A percentile compares a stretch with the other conserved stretches of the same genome.
Evolutionary conservation across 1,140 invertebrate species (phyloP).

Genomic region (Sarcophaga bullata): DNA sequence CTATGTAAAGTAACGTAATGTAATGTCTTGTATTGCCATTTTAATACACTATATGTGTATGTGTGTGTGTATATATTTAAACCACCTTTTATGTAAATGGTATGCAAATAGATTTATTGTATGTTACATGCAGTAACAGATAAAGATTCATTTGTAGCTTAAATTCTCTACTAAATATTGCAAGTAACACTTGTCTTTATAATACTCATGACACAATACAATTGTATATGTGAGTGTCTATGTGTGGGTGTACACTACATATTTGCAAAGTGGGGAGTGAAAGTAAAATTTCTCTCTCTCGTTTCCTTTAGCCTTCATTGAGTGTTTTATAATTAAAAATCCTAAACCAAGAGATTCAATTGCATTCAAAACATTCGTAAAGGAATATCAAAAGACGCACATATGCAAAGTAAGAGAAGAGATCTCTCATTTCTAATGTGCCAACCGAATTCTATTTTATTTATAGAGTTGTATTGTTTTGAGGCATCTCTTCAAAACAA

Average conservation of each 20-base stretch:
- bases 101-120: constrained; percentile 28
- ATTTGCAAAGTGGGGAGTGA: neutral
- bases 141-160: constrained; percentile 39
- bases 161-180: neutral
- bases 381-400: neutral
- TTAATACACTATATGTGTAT: too few relatives aligned
- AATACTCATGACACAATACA: too few relatives aligned
- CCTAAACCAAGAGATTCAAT: neutral
- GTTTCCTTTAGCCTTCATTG: neutral
- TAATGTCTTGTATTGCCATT: too few relatives aligned
- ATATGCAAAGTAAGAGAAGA: too few relatives aligned
- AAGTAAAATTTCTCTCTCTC: neutral
- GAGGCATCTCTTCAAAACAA: too few relatives aligned
- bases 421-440: neutral
- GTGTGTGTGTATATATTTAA: neutral
- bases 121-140: constrained; percentile 29
- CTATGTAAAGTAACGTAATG: too few relatives aligned
- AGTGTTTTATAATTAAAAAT: constrained; percentile 30
- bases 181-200: too few relatives aligned
- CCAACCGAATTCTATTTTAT: neutral
- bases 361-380: neutral
- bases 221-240: too few relatives aligned
- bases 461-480: neutral
- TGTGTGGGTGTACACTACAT: too few relatives aligned
- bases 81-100: constrained; percentile 22